A percentile compares a stretch with the other conserved stretches of the same genome.
Evolutionary conservation across 2,888 invertebrate genomes (phyloP).

Genomic region (Odontothrips loti): DNA sequence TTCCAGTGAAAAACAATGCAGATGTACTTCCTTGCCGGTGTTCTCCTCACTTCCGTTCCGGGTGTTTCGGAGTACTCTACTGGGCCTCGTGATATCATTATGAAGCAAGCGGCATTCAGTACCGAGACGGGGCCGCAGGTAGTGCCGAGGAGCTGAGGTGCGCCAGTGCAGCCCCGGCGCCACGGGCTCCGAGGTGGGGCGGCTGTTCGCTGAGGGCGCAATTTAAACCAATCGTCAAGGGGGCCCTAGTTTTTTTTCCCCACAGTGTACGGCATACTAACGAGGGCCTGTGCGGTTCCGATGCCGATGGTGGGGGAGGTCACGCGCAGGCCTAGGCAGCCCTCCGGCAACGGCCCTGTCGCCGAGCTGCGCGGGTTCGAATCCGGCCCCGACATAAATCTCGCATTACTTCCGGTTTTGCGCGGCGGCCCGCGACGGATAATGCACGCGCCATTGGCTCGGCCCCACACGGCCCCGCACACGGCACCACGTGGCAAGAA

Average conservation of each 20-base stretch:
- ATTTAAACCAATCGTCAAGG: too few species aligned
- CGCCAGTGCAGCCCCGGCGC: too few species aligned
- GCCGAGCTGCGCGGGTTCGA: background rate
- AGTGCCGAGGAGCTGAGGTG: too few species aligned
- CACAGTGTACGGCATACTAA: too few species aligned
- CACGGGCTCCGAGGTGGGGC: too few species aligned
- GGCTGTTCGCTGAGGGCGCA: too few species aligned
- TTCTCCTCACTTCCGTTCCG: background rate
- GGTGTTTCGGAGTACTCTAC: background rate
- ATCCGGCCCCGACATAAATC: background rate
- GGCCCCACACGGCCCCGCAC: background rate
- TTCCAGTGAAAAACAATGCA: too few species aligned
- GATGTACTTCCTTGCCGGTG: background rate
- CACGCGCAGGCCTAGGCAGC: background rate
- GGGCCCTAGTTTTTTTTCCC: too few species aligned
- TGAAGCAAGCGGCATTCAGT: too few species aligned
- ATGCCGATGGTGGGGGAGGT: background rate
- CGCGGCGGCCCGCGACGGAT: slow-evolving; percentile 15
- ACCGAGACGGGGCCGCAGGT: too few species aligned
- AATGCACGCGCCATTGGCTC: slow-evolving; percentile 19
- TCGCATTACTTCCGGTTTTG: slow-evolving; percentile 23
- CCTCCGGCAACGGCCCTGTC: background rate
- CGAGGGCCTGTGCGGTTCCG: background rate
- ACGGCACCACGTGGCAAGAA: background rate
- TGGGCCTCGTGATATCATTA: too few species aligned